These are phyloP conservation scores for Tenthredo notha DNA, from an alignment of 2,888 invertebrate genomes.

Conservation along the genomic window DNA sequence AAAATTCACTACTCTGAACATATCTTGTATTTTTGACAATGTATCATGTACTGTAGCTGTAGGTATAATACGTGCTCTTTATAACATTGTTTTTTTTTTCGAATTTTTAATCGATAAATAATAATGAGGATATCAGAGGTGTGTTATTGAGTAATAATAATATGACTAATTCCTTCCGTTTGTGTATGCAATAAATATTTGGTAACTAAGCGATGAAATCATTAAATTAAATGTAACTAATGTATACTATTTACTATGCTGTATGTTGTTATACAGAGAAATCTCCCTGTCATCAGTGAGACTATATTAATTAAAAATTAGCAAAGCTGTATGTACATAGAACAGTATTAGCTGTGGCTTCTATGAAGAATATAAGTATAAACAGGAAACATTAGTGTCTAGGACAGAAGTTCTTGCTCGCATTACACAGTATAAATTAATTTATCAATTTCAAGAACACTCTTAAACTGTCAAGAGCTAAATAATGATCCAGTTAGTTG, in stretches of 20 bases:
- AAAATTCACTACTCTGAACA: neutral
- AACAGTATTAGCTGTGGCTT: conserved; percentile 17
- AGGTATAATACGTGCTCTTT: neutral
- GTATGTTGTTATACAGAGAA: neutral
- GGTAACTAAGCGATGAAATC: neutral
- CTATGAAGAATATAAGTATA: conserved; percentile 26
- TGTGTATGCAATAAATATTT: conserved; percentile 34
- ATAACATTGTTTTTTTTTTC: neutral
- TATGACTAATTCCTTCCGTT: conserved; percentile 28
- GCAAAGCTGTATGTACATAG: conserved; percentile 12
- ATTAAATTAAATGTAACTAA: neutral
- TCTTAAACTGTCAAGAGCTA: neutral
- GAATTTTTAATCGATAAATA: neutral
- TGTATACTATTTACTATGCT: neutral
- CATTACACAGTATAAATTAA: neutral
- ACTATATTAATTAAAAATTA: neutral
- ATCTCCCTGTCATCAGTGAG: neutral
- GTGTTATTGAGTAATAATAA: neutral
- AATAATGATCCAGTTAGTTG: neutral
- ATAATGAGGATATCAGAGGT: neutral
- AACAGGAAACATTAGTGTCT: neutral
- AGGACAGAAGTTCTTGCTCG: neutral
- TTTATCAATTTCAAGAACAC: neutral
- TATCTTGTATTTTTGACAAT: conserved; percentile 1
- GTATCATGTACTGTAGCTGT: neutral